A percentile compares a stretch with the other conserved stretches of the same genome.
These are phyloP conservation scores for Lordiphosa stackelbergi DNA, from an alignment of 1,140 invertebrate species.

Conservation along the genomic window DNA sequence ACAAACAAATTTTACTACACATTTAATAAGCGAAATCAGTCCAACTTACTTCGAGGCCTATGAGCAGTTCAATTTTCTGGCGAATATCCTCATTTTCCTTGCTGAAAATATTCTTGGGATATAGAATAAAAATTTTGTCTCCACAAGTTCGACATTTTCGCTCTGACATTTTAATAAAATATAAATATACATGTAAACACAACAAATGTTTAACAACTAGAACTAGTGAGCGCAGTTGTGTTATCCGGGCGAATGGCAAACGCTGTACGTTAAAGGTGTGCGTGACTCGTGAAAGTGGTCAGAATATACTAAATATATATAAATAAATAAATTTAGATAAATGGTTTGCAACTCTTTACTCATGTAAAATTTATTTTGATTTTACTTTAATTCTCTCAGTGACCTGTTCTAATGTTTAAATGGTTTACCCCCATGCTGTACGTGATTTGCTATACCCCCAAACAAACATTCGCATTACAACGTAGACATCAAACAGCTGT, in stretches of 20 bases:
- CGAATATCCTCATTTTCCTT: conserved; percentile 27
- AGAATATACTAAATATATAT: too few relatives aligned
- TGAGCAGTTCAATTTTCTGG: conserved; percentile 31
- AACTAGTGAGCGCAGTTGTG: not conserved
- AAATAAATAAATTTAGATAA: too few relatives aligned
- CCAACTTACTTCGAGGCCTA: conserved; percentile 37
- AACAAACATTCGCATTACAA: too few relatives aligned
- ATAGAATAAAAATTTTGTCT: conserved; percentile 37
- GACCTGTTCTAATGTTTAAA: too few relatives aligned
- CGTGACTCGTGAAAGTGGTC: not conserved
- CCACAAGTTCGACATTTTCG: conserved; percentile 39
- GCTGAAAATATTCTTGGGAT: conserved; percentile 50
- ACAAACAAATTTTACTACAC: not conserved
- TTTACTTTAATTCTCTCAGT: too few relatives aligned
- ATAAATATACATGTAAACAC: not conserved
- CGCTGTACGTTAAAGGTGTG: not conserved
- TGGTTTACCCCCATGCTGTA: too few relatives aligned
- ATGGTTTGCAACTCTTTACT: too few relatives aligned
- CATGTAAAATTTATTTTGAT: too few relatives aligned
- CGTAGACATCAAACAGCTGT: not conserved
- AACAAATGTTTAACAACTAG: not conserved
- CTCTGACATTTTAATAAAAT: conserved; percentile 11
- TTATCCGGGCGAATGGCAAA: conserved; percentile 9
- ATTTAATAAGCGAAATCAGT: not conserved
- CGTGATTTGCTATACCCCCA: too few relatives aligned